These are phyloP conservation scores for Heliconius congener DNA, from an alignment of 1,140 invertebrate species.

Conservation along the genomic window DNA sequence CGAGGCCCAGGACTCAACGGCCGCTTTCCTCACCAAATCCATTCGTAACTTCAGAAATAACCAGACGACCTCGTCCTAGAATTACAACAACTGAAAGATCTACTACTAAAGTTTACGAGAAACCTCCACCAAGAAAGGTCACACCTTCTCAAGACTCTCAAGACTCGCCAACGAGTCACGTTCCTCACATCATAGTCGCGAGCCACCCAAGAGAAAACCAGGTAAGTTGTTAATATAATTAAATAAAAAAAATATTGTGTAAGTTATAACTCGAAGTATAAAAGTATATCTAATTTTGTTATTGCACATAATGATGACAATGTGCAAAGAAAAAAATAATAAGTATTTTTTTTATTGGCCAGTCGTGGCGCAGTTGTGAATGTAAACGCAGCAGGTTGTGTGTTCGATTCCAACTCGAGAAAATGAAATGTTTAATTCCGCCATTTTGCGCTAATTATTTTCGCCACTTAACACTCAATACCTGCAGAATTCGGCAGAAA, in stretches of 20 bases:
- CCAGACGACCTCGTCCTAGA: conserved; percentile 54
- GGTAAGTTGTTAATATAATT: conserved; percentile 39
- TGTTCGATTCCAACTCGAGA: too few species aligned
- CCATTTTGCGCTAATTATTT: too few species aligned
- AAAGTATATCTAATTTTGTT: neutral
- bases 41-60: conserved; percentile 37
- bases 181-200: conserved; percentile 84
- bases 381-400: too few species aligned
- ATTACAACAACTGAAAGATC: conserved; percentile 53
- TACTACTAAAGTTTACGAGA: conserved; percentile 66
- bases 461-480: too few species aligned
- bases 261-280: neutral
- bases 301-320: too few species aligned
- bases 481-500: too few species aligned
- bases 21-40: conserved; percentile 54
- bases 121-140: conserved; percentile 60
- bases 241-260: neutral
- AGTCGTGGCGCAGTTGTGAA: too few species aligned
- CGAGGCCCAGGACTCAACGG: conserved; percentile 44
- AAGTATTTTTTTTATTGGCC: too few species aligned
- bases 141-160: conserved; percentile 57
- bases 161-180: conserved; percentile 65
- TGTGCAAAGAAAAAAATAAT: too few species aligned
- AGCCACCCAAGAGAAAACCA: conserved; percentile 84
- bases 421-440: too few species aligned